These are phyloP conservation scores for Pachypeltis micranthus DNA, from an alignment of 1,140 invertebrate species.

Conservation along the genomic window DNA sequence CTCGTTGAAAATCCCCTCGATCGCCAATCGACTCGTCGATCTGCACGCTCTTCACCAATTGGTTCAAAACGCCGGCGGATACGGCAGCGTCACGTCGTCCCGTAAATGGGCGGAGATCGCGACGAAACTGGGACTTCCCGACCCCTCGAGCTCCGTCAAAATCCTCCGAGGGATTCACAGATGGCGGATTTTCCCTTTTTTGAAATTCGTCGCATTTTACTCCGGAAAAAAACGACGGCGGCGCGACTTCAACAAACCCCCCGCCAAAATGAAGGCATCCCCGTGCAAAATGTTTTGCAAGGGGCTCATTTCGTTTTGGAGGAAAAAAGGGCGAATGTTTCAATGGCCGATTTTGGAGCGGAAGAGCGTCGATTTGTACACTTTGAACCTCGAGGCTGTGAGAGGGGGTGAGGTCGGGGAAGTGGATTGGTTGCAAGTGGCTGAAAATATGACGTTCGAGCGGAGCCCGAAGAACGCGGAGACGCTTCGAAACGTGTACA, in stretches of 20 bases:
- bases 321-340: not conserved
- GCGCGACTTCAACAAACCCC: too few relatives aligned
- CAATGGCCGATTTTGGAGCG: not conserved
- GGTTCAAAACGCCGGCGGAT: constrained; percentile 81
- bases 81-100: constrained; percentile 69
- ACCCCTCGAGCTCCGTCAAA: too few relatives aligned
- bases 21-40: constrained; percentile 85
- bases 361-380: not conserved
- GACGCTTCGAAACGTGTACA: constrained; percentile 17
- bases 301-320: not conserved
- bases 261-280: too few relatives aligned
- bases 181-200: too few relatives aligned
- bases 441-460: constrained; percentile 22
- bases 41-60: constrained; percentile 82
- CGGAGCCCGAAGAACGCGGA: constrained; percentile 24
- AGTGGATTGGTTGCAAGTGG: not conserved
- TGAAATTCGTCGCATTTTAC: not conserved
- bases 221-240: not conserved
- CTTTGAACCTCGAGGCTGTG: not conserved
- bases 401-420: not conserved
- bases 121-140: constrained; percentile 65
- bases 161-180: too few relatives aligned
- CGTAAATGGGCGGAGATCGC: constrained; percentile 86
- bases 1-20: constrained; percentile 81
- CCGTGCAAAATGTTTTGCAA: too few relatives aligned